Base-by-base conservation (phyloP, 2,888 invertebrate species). In the Dilophus febrilis region DNA sequence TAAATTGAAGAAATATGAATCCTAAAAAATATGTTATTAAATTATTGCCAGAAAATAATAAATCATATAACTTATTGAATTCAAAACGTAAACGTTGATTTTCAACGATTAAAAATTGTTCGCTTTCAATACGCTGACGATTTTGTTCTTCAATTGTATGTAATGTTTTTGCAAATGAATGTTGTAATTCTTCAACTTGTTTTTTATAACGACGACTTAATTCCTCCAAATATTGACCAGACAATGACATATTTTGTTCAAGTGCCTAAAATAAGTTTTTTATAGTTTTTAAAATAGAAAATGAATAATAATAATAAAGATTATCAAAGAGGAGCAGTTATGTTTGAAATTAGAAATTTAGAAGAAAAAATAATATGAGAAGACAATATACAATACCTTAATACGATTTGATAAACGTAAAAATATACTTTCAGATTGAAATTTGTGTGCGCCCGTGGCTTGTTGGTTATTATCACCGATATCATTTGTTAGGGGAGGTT, bases 191-290 rank as follows among this genome's bases (percentile, higher is more conserved):
- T 60, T 95, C 94, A 37, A 92, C 91, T 65, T 95, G 94, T 51
- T 86, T 88, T 57, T 91, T 91, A 64, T 95, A 97, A 13, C 92
- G 72, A 41, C 85, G 76, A 61, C 94, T 94, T 48, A 98, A 66
- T 58, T 97, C 95, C 59, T 95, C 95, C 48, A 98, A 67, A 60
- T 97, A 98, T 60, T 94, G 91, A 44, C 87, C 85, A 48, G 92
- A 94, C 31, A 98, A 69, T 12, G 94, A 92, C 78, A 98, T 88
- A 64, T 98, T 98, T 49, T 87, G 73, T 64, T 98, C 98, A 49
- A 98, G 69, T 38, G 85, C 80, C 79, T 86, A 66, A 44, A 67
- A 68, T n/a, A n/a, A n/a, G 13, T 35, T 35, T 18, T 8, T 13
- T 18, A 30, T n/a, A 38, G 26, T 32, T 22, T n/a, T 31, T 19